Evolutionary conservation across 2,113 vertebrate species (phyloP).

Genomic region (Abramis brama): DNA sequence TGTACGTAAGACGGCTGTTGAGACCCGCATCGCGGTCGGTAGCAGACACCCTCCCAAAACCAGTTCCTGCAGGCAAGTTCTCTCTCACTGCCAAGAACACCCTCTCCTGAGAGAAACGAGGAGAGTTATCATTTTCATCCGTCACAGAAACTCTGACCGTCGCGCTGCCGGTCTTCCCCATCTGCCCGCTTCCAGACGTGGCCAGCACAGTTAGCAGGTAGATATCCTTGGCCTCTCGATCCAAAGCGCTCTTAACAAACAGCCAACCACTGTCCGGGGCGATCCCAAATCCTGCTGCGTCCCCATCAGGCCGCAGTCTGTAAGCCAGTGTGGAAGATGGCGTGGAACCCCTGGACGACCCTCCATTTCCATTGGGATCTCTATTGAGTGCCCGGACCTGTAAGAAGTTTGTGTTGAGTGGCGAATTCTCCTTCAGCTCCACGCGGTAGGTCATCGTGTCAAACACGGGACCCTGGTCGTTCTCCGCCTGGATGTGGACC

Average conservation of each 20-base stretch:
- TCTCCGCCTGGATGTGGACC: conserved; percentile 86
- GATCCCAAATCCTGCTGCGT: conserved; percentile 87
- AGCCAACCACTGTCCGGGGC: conserved; percentile 90
- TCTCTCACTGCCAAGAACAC: conserved; percentile 92
- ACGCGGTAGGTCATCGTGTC: conserved; percentile 89
- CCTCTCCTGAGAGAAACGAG: conserved; percentile 88
- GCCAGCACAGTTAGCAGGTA: conserved; percentile 89
- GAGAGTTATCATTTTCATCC: conserved; percentile 93
- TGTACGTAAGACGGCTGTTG: conserved; percentile 89
- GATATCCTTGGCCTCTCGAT: conserved; percentile 89
- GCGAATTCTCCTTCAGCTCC: conserved; percentile 87
- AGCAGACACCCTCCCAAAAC: conserved; percentile 86
- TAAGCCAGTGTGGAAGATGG: conserved; percentile 77
- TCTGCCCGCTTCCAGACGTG: conserved; percentile 75
- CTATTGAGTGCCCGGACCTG: conserved; percentile 89
- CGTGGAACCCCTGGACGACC: conserved; percentile 56
- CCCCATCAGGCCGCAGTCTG: conserved; percentile 86
- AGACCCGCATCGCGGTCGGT: conserved; percentile 88
- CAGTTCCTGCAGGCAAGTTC: conserved; percentile 85
- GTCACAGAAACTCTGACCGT: conserved; percentile 87
- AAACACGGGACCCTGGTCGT: conserved; percentile 86
- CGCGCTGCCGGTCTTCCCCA: conserved; percentile 84
- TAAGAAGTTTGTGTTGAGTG: conserved; percentile 85
- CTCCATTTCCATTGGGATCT: conserved; percentile 71
- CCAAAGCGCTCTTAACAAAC: conserved; percentile 86